A percentile compares a stretch with the other conserved stretches of the same genome.
Conservation (phyloP, 53 echinoderm and acorn worm species). For the Astropecten irregularis region DNA sequence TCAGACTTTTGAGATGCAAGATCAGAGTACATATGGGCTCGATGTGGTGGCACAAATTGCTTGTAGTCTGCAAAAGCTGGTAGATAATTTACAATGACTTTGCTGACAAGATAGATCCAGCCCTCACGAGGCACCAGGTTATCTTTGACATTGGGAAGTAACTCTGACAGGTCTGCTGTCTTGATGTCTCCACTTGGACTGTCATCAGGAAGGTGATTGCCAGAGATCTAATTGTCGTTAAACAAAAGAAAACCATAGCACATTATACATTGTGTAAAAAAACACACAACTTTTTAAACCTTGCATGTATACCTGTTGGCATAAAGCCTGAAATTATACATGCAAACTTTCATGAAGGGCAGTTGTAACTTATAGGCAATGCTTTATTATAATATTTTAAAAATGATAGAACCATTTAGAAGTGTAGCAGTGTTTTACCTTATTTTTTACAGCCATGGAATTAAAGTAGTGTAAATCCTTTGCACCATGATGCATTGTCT, state of each 20-base stretch:
- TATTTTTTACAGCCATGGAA: slow-evolving; percentile 60
- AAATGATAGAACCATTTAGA: too few relatives aligned
- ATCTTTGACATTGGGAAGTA: neutral
- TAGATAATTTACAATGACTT: neutral
- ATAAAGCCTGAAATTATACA: too few relatives aligned
- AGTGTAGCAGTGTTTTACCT: too few relatives aligned
- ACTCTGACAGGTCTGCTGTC: neutral
- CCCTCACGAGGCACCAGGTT: slow-evolving; percentile 10
- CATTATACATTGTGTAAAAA: too few relatives aligned
- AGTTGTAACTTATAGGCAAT: too few relatives aligned
- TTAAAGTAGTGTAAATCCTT: slow-evolving; percentile 57
- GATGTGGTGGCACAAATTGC: neutral
- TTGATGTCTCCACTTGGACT: slow-evolving; percentile 3
- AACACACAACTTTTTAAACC: too few relatives aligned
- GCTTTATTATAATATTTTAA: too few relatives aligned
- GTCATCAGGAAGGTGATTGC: neutral
- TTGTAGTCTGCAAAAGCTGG: slow-evolving; percentile 9
- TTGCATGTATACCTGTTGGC: too few relatives aligned
- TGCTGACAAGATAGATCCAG: neutral
- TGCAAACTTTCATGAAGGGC: too few relatives aligned
- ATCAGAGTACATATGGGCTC: neutral
- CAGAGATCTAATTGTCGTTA: too few relatives aligned
- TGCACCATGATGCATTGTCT: slow-evolving; percentile 12
- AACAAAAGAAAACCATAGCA: too few relatives aligned
- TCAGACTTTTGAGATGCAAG: slow-evolving; percentile 10